Conservation (phyloP, 2,797 vertebrate species). For the Karalla daura region DNA sequence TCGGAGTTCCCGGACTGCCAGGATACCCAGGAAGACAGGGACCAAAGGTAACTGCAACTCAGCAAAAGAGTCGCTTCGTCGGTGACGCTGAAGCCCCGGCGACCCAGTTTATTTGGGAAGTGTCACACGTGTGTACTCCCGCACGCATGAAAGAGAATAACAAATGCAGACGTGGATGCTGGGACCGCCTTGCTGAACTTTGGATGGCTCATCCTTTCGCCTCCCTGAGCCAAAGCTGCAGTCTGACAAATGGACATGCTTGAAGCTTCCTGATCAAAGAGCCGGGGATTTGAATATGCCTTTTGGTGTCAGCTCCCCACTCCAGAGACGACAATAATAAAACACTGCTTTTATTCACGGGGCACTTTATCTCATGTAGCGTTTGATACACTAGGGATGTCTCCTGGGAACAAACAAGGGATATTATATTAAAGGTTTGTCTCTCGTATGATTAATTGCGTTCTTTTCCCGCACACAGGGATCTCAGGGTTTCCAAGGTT, state of each 20-base stretch:
- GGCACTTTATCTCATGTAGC: constrained; percentile 23
- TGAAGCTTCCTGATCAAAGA: constrained; percentile 81
- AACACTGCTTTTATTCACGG: constrained; percentile 37
- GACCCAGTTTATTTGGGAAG: constrained; percentile 18
- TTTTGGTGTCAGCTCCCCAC: constrained; percentile 65
- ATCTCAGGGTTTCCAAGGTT: constrained; percentile 96
- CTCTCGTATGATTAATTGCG: constrained; percentile 49
- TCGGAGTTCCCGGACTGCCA: constrained; percentile 95
- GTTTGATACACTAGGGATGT: constrained; percentile 45
- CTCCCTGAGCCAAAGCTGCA: constrained; percentile 37
- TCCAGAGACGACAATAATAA: constrained; percentile 53
- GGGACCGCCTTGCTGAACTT: constrained; percentile 37
- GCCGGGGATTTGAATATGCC: constrained; percentile 66
- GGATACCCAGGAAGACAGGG: constrained; percentile 98
- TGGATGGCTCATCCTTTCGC: constrained; percentile 40
- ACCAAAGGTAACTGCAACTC: constrained; percentile 87
- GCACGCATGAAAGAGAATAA: constrained; percentile 23
- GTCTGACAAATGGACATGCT: constrained; percentile 64
- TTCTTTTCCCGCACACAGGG: constrained; percentile 81
- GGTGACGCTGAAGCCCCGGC: background rate
- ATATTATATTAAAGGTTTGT: constrained; percentile 43
- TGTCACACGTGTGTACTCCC: background rate
- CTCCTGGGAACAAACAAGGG: constrained; percentile 31
- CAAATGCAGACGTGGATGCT: constrained; percentile 27
- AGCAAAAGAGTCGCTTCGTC: background rate